Evolutionary conservation across 2,888 invertebrate genomes (phyloP).

Genomic region (Acanthosepion esculentum): DNA sequence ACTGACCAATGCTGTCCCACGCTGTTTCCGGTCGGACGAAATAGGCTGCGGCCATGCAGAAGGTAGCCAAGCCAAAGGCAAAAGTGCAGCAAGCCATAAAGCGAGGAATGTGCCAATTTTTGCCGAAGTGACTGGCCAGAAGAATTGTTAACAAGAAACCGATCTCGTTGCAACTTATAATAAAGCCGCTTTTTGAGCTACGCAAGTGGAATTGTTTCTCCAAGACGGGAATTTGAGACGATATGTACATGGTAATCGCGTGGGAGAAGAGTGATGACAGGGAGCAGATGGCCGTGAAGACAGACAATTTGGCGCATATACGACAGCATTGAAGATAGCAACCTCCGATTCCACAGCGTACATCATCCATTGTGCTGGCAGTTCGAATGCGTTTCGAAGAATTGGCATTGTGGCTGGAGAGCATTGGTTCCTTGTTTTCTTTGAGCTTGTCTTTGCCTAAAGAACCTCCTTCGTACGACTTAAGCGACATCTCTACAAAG

Average conservation of each 20-base stretch:
- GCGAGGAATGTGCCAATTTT: neutral
- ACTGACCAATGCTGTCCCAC: neutral
- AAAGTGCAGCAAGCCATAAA: neutral
- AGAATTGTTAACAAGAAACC: slow-evolving; percentile 62
- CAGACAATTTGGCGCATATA: slow-evolving; percentile 56
- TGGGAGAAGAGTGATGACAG: slow-evolving; percentile 57
- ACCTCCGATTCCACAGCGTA: slow-evolving; percentile 57
- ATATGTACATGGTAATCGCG: slow-evolving; percentile 58
- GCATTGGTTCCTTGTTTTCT: neutral
- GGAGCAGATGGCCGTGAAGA: slow-evolving; percentile 56
- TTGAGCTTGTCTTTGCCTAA: neutral
- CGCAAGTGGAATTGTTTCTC: slow-evolving; percentile 68
- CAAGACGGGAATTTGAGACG: slow-evolving; percentile 65
- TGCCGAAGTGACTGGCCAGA: slow-evolving; percentile 58
- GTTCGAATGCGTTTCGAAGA: neutral
- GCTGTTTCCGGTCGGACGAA: neutral
- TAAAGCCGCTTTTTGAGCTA: slow-evolving; percentile 64
- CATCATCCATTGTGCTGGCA: neutral
- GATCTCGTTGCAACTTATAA: slow-evolving; percentile 69
- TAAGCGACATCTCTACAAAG: neutral
- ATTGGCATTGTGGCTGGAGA: neutral
- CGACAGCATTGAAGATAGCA: slow-evolving; percentile 56
- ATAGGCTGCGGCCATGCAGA: neutral
- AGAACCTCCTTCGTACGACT: neutral
- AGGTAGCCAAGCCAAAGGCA: neutral